phyloP scores from a whole-genome alignment of 2,113 vertebrate species.

The Salvelinus sp. region DNA sequence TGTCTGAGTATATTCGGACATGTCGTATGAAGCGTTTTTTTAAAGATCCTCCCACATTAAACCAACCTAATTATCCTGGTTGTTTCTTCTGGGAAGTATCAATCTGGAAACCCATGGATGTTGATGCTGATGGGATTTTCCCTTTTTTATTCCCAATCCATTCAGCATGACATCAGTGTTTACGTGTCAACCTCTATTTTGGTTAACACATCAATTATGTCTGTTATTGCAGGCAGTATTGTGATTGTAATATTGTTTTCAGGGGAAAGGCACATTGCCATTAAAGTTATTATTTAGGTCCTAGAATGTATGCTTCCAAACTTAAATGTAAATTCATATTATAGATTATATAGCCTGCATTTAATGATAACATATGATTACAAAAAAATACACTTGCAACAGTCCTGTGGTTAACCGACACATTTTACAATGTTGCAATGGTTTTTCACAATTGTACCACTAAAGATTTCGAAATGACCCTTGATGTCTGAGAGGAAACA shows the following conservation, averaged over 20 bases:
- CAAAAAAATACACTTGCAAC: slow-evolving; percentile 37
- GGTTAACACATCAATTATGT: neutral
- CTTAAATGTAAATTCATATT: neutral
- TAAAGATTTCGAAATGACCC: slow-evolving; percentile 65
- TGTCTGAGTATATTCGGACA: neutral
- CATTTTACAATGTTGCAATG: slow-evolving; percentile 61
- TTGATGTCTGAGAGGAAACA: slow-evolving; percentile 46
- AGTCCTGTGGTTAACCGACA: slow-evolving; percentile 49
- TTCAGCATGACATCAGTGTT: slow-evolving; percentile 66
- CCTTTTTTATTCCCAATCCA: slow-evolving; percentile 29
- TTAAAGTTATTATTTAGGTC: no score
- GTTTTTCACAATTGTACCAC: slow-evolving; percentile 66
- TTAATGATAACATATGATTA: no score
- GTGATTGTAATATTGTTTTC: neutral
- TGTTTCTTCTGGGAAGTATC: slow-evolving; percentile 76
- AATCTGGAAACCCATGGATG: slow-evolving; percentile 57
- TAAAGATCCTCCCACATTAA: slow-evolving; percentile 70
- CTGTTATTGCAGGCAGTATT: neutral
- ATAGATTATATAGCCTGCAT: neutral
- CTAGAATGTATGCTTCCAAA: neutral
- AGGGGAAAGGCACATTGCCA: neutral
- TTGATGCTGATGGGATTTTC: slow-evolving; percentile 71
- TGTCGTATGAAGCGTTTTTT: slow-evolving; percentile 43
- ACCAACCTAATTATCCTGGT: slow-evolving; percentile 70
- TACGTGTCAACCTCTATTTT: slow-evolving; percentile 16